phyloP scores from a whole-genome alignment of 2,797 vertebrate species.

The Phoebastria nigripes region DNA sequence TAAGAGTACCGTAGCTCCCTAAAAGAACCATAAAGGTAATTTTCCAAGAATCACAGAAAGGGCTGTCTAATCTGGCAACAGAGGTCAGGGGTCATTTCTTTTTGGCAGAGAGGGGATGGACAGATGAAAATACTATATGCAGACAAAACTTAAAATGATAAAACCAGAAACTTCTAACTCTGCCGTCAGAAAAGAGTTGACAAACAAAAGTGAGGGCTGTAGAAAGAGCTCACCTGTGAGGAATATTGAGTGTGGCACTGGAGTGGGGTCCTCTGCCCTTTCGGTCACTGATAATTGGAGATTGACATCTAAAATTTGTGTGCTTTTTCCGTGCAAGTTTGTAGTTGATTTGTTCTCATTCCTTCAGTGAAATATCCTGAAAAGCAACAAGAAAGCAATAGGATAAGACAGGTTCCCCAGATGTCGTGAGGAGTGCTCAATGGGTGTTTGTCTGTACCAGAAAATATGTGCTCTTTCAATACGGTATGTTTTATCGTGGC shows the following conservation, averaged over 20 bases:
- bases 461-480: background rate
- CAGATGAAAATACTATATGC: background rate
- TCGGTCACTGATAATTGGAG: background rate
- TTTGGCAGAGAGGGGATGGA: background rate
- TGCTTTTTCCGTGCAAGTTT: background rate
- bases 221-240: background rate
- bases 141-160: background rate
- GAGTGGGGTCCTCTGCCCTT: background rate
- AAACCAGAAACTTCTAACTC: background rate
- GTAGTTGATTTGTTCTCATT: conserved; percentile 21
- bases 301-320: background rate
- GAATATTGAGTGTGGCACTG: background rate
- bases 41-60: background rate
- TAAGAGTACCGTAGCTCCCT: background rate
- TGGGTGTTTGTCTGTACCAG: background rate
- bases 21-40: background rate
- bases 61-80: background rate
- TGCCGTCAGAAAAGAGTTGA: background rate
- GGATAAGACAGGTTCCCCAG: background rate
- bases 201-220: background rate
- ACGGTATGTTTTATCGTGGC: accelerated
- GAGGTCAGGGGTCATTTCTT: background rate
- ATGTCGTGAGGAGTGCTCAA: background rate
- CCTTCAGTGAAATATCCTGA: background rate
- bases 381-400: background rate